Evolutionary conservation across 2,888 invertebrate genomes (phyloP).

Genomic region (Tetranychus truncatus): DNA sequence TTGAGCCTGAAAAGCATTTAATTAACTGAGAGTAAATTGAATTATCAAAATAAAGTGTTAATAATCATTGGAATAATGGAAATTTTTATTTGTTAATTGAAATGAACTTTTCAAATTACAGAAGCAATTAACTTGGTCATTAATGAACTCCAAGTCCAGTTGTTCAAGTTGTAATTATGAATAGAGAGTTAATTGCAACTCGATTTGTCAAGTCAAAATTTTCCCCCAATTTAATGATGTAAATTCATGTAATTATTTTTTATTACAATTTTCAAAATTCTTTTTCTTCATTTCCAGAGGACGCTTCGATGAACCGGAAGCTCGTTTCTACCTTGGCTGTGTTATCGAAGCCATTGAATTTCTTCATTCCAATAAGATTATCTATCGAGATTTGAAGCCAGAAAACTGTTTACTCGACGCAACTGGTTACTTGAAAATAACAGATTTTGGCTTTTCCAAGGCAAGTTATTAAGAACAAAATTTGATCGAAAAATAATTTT

Average conservation of each 20-base stretch:
- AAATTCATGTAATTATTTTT: background rate
- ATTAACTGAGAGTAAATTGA: too few species aligned
- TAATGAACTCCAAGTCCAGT: too few species aligned
- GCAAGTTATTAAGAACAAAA: constrained; percentile 2
- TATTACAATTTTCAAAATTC: background rate
- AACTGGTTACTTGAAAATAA: constrained; percentile 79
- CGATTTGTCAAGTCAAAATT: too few species aligned
- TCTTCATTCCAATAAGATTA: constrained; percentile 85
- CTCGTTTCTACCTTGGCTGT: constrained; percentile 86
- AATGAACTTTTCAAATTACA: too few species aligned
- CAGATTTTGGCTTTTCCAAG: constrained; percentile 22
- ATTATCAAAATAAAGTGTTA: too few species aligned
- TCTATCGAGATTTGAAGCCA: constrained; percentile 65
- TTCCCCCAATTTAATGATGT: background rate
- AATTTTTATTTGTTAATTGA: too few species aligned
- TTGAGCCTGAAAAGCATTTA: too few species aligned
- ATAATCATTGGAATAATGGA: too few species aligned
- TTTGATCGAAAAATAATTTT: background rate
- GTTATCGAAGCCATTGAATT: constrained; percentile 97
- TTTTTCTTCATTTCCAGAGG: constrained; percentile 38
- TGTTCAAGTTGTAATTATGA: too few species aligned
- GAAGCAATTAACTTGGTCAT: too few species aligned
- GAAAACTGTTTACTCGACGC: constrained; percentile 83
- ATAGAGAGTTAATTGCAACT: too few species aligned
- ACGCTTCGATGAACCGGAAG: constrained; percentile 78